These are phyloP conservation scores for Bradypodion ventrale DNA, from an alignment of 2,797 vertebrate species.

Conservation along the genomic window DNA sequence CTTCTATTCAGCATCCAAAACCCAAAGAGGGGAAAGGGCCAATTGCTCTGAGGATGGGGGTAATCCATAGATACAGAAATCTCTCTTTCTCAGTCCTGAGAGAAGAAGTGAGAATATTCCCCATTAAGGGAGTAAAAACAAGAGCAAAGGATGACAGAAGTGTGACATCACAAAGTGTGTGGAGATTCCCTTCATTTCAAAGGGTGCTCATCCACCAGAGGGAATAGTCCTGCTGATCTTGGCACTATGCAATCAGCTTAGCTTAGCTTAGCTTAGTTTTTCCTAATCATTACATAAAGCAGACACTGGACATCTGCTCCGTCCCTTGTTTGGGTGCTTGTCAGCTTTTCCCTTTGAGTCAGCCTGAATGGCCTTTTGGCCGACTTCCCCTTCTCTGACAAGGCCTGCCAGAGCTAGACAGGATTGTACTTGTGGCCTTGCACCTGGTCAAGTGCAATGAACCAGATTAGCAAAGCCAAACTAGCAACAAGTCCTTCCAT, in stretches of 20 bases:
- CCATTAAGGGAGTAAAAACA: background rate
- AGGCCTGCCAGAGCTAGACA: background rate
- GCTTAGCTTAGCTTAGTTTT: slow-evolving; percentile 18
- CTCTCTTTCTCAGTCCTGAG: background rate
- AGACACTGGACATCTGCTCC: slow-evolving; percentile 30
- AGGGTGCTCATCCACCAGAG: background rate
- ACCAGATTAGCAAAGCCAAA: background rate
- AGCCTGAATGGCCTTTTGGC: slow-evolving; percentile 19
- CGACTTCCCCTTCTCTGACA: background rate
- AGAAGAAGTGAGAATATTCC: background rate
- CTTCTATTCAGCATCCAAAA: background rate
- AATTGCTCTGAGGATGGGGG: background rate
- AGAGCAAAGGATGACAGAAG: background rate
- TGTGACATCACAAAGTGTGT: background rate
- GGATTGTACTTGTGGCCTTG: background rate
- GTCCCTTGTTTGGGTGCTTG: slow-evolving; percentile 28
- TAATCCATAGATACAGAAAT: too few relatives aligned
- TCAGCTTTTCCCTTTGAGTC: slow-evolving; percentile 25
- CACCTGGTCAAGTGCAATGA: background rate
- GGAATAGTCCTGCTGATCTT: background rate
- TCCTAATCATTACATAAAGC: slow-evolving; percentile 25
- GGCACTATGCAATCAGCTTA: slow-evolving; percentile 28
- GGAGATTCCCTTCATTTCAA: background rate
- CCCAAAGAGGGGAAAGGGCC: background rate
- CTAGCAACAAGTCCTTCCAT: background rate